Percentiles rank a stretch among this genome's conserved stretches.
These are phyloP conservation scores for Chelon auratus DNA, from an alignment of 2,797 vertebrate species.

Conservation along the genomic window DNA sequence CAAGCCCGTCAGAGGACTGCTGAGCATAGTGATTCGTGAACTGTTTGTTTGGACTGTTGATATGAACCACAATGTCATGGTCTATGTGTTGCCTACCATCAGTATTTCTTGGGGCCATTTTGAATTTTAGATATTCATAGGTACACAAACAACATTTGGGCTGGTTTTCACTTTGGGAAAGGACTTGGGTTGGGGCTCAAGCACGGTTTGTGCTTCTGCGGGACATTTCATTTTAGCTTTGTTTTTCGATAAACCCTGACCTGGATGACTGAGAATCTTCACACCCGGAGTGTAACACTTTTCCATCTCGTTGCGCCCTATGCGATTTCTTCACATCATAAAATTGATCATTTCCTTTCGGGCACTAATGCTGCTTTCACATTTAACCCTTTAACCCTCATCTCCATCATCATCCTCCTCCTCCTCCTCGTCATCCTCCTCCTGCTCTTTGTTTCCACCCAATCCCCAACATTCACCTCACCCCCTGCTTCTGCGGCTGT, in stretches of 20 bases:
- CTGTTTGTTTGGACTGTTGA: conserved; percentile 21
- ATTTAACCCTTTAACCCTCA: conserved; percentile 21
- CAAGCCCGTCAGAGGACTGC: conserved; percentile 19
- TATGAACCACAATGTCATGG: conserved; percentile 9
- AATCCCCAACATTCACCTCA: conserved; percentile 23
- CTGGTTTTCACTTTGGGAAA: neutral
- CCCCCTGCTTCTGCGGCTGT: conserved; percentile 10
- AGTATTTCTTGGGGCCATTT: neutral
- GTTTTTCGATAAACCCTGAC: too few species aligned
- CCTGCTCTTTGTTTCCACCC: neutral
- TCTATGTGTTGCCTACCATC: neutral
- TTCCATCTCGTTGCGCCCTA: too few species aligned
- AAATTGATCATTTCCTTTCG: too few species aligned
- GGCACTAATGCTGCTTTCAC: conserved; percentile 1
- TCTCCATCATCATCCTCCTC: conserved; percentile 9
- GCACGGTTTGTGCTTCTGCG: too few species aligned
- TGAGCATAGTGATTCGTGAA: conserved; percentile 13
- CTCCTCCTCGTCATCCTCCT: conserved; percentile 5
- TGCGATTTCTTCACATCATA: too few species aligned
- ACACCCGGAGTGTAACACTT: too few species aligned
- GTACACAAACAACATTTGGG: neutral
- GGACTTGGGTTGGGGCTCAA: neutral
- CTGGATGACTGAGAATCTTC: too few species aligned
- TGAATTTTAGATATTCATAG: neutral
- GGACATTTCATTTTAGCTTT: too few species aligned